Evolutionary conservation across 2,888 invertebrate genomes (phyloP), one percentile per base, ranked within the genome.

Genomic region (Leptura quadrifasciata): DNA sequence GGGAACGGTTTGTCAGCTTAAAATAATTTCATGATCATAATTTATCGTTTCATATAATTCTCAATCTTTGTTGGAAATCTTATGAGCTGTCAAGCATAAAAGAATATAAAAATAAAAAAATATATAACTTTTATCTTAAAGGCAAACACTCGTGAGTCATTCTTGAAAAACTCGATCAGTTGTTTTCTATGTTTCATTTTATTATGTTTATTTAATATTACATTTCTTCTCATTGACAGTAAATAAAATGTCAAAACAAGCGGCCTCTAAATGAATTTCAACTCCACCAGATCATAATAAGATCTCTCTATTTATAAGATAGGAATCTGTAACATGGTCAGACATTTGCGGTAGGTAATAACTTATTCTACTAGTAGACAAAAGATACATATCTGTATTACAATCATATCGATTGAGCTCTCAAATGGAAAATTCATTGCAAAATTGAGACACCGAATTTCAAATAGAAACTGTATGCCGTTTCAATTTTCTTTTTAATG

Each of bases 141-240:
- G 27, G 6, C 27, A 31, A 39, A 39, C 47, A 47, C 47, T n/a
- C 1, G n/a, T 47, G 47, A 47, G n/a, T 47, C 47, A 47, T 47
- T n/a, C 47, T 47, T n/a, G 39, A 39, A 47, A 47, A 47, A n/a
- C 47, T 15, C 47, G 4, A 47, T 47, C 47, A n/a, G n/a, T 47
- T 47, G n/a, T 47, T 47, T n/a, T 12, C 15, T 47, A 47, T 47
- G n/a, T n/a, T 47, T n/a, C n/a, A 47, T 47, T 47, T 47, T 47
- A 47, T n/a, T 47, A n/a, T n/a, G 47, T 47, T 47, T 47, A 47
- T 47, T n/a, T 47, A 47, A n/a, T 47, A 47, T n/a, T 47, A 47
- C n/a, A 47, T 47, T 39, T 39, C 15, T 47, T n/a, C 47, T 47
- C 47, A n/a, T 47, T 47, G 47, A 15, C 47, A 47, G 47, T 47